These are phyloP conservation scores for Hypercompe scribonia DNA, from an alignment of 2,888 invertebrate species.

Conservation along the genomic window DNA sequence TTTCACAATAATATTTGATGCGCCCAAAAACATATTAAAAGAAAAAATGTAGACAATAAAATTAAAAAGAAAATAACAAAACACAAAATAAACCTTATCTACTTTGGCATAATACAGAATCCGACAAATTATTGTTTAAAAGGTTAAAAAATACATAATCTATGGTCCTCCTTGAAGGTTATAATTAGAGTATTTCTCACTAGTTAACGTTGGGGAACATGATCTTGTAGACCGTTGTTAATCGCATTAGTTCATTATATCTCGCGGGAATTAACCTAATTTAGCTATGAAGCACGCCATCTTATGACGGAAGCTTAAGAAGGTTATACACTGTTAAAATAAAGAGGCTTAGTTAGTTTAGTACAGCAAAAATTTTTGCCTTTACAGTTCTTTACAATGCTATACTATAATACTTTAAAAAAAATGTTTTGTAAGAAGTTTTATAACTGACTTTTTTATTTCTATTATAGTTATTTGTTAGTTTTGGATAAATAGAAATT, in stretches of 20 bases:
- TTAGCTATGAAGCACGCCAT: constrained; percentile 34
- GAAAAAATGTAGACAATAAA: too few relatives aligned
- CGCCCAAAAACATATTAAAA: too few relatives aligned
- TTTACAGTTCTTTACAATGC: not conserved
- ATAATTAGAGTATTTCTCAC: constrained; percentile 4
- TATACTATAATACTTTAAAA: too few relatives aligned
- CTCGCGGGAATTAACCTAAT: constrained; percentile 48
- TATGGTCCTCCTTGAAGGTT: not conserved
- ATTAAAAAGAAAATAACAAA: too few relatives aligned
- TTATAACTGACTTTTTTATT: too few relatives aligned
- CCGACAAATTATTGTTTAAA: not conserved
- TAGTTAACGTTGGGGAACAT: constrained; percentile 17
- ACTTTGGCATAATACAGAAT: not conserved
- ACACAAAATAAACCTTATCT: too few relatives aligned
- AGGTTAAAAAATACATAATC: not conserved
- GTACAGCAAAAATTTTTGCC: not conserved
- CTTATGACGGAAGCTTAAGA: constrained; percentile 22
- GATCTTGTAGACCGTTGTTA: constrained; percentile 29
- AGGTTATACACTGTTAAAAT: constrained; percentile 23
- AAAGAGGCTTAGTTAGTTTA: not conserved
- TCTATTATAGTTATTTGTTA: too few relatives aligned
- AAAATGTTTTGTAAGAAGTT: too few relatives aligned
- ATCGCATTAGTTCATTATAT: constrained; percentile 44
- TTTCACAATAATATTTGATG: too few relatives aligned
- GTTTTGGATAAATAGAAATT: too few relatives aligned